These are phyloP conservation scores for Lepidurus apus DNA, from an alignment of 1,140 invertebrate species.

Conservation along the genomic window DNA sequence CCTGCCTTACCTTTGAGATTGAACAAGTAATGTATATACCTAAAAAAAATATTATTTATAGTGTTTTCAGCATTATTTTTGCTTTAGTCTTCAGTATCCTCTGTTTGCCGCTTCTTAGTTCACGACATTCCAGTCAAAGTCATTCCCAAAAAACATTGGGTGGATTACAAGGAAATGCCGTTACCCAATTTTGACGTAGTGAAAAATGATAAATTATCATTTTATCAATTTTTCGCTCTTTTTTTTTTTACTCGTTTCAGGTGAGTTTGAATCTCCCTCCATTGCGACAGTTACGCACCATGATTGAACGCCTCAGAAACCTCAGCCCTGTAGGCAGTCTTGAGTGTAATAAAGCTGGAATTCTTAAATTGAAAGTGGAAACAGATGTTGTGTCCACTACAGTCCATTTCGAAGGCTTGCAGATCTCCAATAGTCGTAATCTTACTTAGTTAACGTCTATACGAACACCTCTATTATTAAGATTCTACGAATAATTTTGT, in stretches of 20 bases:
- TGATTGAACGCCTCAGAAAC: constrained; percentile 8
- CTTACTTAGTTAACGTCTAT: background rate
- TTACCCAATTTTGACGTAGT: background rate
- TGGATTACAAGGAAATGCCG: background rate
- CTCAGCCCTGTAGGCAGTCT: background rate
- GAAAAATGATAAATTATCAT: background rate
- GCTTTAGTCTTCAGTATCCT: background rate
- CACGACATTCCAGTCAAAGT: background rate
- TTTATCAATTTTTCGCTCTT: background rate
- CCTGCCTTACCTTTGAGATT: background rate
- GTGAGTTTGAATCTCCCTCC: background rate
- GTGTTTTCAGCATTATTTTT: background rate
- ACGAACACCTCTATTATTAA: background rate
- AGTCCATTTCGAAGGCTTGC: background rate
- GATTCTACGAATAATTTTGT: background rate
- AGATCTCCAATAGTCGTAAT: constrained; percentile 6
- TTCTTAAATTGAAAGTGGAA: background rate
- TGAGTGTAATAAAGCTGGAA: constrained; percentile 3
- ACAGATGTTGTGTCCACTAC: background rate
- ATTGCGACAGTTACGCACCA: background rate
- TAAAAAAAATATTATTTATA: background rate
- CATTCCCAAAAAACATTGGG: background rate
- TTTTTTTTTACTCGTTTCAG: background rate
- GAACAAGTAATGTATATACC: background rate
- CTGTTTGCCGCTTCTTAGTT: constrained; percentile 10